A percentile compares a stretch with the other conserved stretches of the same genome.
These are phyloP conservation scores for pig (Sus scrofa) DNA, from an alignment of 2,113 vertebrate genomes.

Conservation along the genomic window T2T-Sscrofa CM000824.6:192827001-192827500, in stretches of 20 bases:
- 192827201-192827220: conserved; percentile 72
- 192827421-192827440: conserved; percentile 60
- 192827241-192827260: conserved; percentile 79
- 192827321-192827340: conserved; percentile 63
- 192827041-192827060: conserved; percentile 8
- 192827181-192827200: conserved; percentile 76
- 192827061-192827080: conserved; percentile 68
- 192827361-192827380: conserved; percentile 74
- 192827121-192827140: conserved; percentile 68
- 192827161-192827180: conserved; percentile 79
- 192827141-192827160: conserved; percentile 70
- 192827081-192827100: conserved; percentile 68
- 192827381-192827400: conserved; percentile 68
- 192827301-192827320: conserved; percentile 62
- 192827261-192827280: conserved; percentile 60
- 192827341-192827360: conserved; percentile 74
- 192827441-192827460: conserved; percentile 66
- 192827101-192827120: conserved; percentile 60
- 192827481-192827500: conserved; percentile 72
- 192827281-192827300: conserved; percentile 79
- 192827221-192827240: conserved; percentile 78
- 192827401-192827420: conserved; percentile 77
- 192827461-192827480: conserved; percentile 75
- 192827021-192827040: conserved; percentile 48
- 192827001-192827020: conserved; percentile 56